phyloP scores from a whole-genome alignment of 2,797 vertebrate genomes.

The Typhlichthys subterraneus region DNA sequence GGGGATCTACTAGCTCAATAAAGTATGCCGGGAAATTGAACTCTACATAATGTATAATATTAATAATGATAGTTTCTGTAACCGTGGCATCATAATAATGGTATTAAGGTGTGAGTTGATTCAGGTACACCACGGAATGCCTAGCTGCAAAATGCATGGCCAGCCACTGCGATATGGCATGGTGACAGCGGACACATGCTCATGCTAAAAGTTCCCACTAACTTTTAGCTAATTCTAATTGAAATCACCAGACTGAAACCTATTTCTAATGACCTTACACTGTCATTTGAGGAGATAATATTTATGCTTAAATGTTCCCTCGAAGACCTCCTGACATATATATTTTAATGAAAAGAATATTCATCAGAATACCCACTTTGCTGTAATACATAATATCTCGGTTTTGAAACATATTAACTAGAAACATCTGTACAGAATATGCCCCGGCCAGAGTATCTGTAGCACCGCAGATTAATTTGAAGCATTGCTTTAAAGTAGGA shows the following conservation, averaged over 20 bases:
- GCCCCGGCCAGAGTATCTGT: conserved; percentile 9
- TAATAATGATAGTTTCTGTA: too few relatives aligned
- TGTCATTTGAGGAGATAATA: neutral
- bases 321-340: neutral
- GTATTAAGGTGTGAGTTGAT: too few relatives aligned
- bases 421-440: conserved; percentile 13
- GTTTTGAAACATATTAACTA: conserved; percentile 14
- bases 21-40: too few relatives aligned
- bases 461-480: conserved; percentile 31
- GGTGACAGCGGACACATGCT: neutral
- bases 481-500: conserved; percentile 31
- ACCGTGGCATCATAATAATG: too few relatives aligned
- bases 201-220: neutral
- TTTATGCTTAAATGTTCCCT: neutral
- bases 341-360: neutral
- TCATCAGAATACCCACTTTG: conserved; percentile 6
- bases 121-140: too few relatives aligned
- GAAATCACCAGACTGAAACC: neutral
- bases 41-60: too few relatives aligned
- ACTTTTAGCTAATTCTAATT: neutral
- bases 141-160: too few relatives aligned
- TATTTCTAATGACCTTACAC: neutral
- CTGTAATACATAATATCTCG: neutral
- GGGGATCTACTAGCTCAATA: too few relatives aligned
- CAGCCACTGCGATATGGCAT: neutral